Base-by-base conservation (phyloP, 2,888 invertebrate genomes). In the Dynastes maya region DNA sequence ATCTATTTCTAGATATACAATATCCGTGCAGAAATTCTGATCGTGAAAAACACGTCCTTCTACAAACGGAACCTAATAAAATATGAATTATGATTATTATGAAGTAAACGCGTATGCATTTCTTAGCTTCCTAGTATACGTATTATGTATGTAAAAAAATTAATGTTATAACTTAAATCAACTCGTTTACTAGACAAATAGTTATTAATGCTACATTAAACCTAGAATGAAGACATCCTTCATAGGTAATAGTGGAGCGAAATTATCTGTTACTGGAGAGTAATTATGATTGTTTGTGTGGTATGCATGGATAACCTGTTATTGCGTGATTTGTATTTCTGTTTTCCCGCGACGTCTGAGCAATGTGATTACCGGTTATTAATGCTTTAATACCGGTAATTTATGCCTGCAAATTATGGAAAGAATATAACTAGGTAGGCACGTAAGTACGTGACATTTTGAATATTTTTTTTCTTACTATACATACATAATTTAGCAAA, bases 201-300 rank as follows among this genome's bases (percentile, higher is more conserved):
- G 55, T n/a, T 22, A 16, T 16, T 55, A 55, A 55, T 55, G 22
- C 55, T 22, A 16, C 22, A 55, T 22, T 22, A 22, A 55, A n/a
- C 2, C 45, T 45, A 22, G 22, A 55, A 55, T 55, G 55, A 55
- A 55, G 55, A 55, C 55, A 55, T 55, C 55, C n/a, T 55, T 55
- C 55, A 55, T 55, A 55, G 5, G 55, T 55, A 55, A 27, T 45
- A 40, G 27, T 68, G 27, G 27, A 49, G 51, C 22, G 13, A 68
- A 68, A 68, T 49, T 68, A 68, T 51, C 49, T 68, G 68, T 49
- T 68, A 16, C 22, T 45, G 11, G 27, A 49, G 27, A 16, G 27
- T 68, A 68, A 51, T 51, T 68, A 68, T 51, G 51, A 68, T 68
- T 51, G 51, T 68, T 67, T 67, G 45, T 49, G 32, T 64, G 49